Percentiles rank a stretch among this genome's conserved stretches.
Conservation (phyloP, 2,888 invertebrate species). For the Lithodes maja region DNA sequence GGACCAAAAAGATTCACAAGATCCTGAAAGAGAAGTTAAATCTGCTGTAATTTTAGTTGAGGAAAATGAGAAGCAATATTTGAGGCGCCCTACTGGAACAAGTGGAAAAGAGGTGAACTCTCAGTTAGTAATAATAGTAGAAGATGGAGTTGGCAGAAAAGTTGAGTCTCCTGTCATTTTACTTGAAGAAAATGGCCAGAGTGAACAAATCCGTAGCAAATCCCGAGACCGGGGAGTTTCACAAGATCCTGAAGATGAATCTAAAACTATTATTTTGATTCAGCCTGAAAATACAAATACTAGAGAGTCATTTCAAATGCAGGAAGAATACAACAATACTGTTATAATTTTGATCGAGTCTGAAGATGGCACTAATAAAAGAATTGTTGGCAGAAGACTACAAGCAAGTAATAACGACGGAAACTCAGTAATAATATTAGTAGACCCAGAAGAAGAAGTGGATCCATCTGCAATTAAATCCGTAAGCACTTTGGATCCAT, state of each 20-base stretch:
- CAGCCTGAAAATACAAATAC: background rate
- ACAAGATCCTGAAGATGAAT: background rate
- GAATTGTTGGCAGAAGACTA: background rate
- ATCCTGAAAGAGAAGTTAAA: too few relatives aligned
- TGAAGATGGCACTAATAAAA: conserved; percentile 18
- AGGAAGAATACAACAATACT: background rate
- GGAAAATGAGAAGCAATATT: too few relatives aligned
- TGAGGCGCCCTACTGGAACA: background rate
- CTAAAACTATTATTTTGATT: conserved; percentile 6
- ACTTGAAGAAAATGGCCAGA: too few relatives aligned
- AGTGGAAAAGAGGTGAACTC: background rate
- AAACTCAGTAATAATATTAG: conserved; percentile 26
- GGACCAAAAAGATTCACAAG: too few relatives aligned
- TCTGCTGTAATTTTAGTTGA: too few relatives aligned
- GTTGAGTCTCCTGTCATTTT: background rate
- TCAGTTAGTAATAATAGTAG: conserved; percentile 11
- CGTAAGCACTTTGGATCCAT: conserved; percentile 26
- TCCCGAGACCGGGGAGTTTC: too few relatives aligned
- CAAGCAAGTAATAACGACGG: conserved; percentile 2
- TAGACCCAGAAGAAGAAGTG: conserved; percentile 23
- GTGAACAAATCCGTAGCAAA: too few relatives aligned
- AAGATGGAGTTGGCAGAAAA: background rate
- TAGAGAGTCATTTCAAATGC: background rate
- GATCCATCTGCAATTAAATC: background rate
- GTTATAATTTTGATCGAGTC: conserved; percentile 32